Evolutionary conservation across 92 coral and sea anemone species (phyloP).

Genomic region (Zoanthus solanderi): DNA sequence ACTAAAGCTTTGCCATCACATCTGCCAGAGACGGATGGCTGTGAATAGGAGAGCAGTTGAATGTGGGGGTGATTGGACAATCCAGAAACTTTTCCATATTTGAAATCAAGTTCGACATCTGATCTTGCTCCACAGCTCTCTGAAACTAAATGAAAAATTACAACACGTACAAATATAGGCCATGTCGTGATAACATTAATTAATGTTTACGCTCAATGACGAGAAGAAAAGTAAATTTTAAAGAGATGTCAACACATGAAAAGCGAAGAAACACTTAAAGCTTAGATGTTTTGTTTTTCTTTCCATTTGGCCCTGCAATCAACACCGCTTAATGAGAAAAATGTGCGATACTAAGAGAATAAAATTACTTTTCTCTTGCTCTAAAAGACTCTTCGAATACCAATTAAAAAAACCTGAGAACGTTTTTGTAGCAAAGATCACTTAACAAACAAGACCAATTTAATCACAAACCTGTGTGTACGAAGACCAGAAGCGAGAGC

Average conservation of each 20-base stretch:
- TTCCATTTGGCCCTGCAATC: constrained; percentile 3
- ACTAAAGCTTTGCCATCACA: constrained; percentile 87
- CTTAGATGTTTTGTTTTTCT: constrained; percentile 13
- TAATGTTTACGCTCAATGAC: constrained; percentile 19
- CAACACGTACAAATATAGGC: neutral
- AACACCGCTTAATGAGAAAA: constrained; percentile 5
- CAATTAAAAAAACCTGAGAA: neutral
- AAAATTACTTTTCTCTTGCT: neutral
- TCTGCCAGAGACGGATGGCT: constrained; percentile 51
- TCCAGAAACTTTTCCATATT: constrained; percentile 63
- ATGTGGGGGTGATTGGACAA: constrained; percentile 48
- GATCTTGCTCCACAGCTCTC: constrained; percentile 56
- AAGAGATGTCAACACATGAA: constrained; percentile 13
- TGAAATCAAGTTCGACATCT: constrained; percentile 78
- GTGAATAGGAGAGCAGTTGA: constrained; percentile 51
- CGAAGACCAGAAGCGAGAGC: constrained; percentile 47
- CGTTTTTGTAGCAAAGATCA: neutral
- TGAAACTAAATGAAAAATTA: constrained; percentile 56
- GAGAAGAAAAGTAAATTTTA: constrained; percentile 9
- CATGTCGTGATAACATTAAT: constrained; percentile 11
- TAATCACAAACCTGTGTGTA: constrained; percentile 58
- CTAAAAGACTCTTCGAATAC: neutral
- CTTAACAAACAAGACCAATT: neutral
- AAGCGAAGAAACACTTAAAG: constrained; percentile 26
- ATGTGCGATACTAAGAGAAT: neutral